Evolutionary conservation across 2,888 invertebrate genomes (phyloP), one percentile per base, ranked within the genome.

Genomic region (Sceliomorpha sp.): DNA sequence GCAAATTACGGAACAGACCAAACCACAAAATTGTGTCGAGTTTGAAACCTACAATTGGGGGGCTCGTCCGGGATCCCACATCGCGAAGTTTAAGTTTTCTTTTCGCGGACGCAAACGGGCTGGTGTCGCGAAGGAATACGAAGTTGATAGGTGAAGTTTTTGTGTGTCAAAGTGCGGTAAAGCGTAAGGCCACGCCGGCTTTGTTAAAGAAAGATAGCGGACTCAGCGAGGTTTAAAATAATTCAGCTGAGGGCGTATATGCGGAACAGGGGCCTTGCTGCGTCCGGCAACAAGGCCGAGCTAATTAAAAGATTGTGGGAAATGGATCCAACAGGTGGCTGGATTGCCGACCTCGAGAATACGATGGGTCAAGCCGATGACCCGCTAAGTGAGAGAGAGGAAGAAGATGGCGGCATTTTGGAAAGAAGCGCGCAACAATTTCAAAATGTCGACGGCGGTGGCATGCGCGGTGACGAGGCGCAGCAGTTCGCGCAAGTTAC

Each of bases 271-370:
- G 48, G 36, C 7, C n/a, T 48, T 1, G 0, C 36, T 0, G 10
- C 48, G 10, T 12, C 27, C 6, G 51, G 51, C 1, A 39, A 29
- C 0, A 51, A 39, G 13, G 20, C 51, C 2, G 39, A 51, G 5
- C 3, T 51, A 13, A 9, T 51, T 1, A 39, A 39, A 26, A 27
- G 51, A n/a, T 6, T 51, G 10, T 31, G 51, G 51, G 13, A n/a
- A n/a, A 2, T 0, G 1, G 51, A 51, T 39, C 39, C 51, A n/a
- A 51, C 51, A 51, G 51, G 51, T 31, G 20, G 51, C 1, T 51
- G 51, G 51, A 26, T 39, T 14, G 20, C 14, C 39, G 9, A 10
- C 29, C 5, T 20, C 4, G 14, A 4, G n/a, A n/a, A n/a, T n/a
- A n/a, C n/a, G n/a, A n/a, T n/a, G n/a, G n/a, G n/a, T n/a, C n/a